phyloP scores from a whole-genome alignment of 2,888 invertebrate species.

The Beris morrisii region DNA sequence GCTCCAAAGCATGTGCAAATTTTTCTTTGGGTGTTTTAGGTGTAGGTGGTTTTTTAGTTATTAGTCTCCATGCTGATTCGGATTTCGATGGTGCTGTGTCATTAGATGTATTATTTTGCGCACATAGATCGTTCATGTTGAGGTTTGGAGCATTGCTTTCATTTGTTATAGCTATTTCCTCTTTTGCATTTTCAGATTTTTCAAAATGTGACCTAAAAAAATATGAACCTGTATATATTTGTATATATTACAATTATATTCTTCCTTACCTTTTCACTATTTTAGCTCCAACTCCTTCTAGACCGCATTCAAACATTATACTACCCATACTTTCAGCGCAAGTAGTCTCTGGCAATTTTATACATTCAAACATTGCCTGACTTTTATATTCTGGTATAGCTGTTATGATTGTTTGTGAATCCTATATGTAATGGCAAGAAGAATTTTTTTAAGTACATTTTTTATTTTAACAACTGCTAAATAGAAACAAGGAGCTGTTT shows the following conservation, averaged over 20 bases:
- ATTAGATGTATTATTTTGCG: constrained; percentile 27
- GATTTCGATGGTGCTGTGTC: constrained; percentile 42
- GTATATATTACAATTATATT: too few relatives aligned
- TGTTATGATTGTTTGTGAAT: constrained; percentile 75
- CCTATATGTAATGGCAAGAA: constrained; percentile 19
- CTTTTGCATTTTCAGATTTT: constrained; percentile 65
- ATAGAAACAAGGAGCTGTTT: too few relatives aligned
- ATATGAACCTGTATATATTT: constrained; percentile 49
- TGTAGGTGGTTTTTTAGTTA: constrained; percentile 60
- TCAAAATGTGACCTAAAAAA: constrained; percentile 69
- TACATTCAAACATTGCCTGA: constrained; percentile 84
- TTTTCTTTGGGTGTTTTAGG: constrained; percentile 66
- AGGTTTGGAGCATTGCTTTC: constrained; percentile 42
- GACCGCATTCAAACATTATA: constrained; percentile 95
- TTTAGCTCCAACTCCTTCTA: constrained; percentile 87
- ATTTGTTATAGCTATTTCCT: constrained; percentile 55
- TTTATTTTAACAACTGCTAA: too few relatives aligned
- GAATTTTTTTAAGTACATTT: neutral
- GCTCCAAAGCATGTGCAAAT: constrained; percentile 51
- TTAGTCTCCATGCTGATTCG: constrained; percentile 54
- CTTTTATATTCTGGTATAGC: constrained; percentile 93
- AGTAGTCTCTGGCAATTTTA: constrained; percentile 61
- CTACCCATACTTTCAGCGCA: constrained; percentile 67
- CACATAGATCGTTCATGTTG: constrained; percentile 47
- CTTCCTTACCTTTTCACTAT: constrained; percentile 48